phyloP scores from a whole-genome alignment of 37 sponge, comb jelly and placozoan species.

The Beroe ovata region DNA sequence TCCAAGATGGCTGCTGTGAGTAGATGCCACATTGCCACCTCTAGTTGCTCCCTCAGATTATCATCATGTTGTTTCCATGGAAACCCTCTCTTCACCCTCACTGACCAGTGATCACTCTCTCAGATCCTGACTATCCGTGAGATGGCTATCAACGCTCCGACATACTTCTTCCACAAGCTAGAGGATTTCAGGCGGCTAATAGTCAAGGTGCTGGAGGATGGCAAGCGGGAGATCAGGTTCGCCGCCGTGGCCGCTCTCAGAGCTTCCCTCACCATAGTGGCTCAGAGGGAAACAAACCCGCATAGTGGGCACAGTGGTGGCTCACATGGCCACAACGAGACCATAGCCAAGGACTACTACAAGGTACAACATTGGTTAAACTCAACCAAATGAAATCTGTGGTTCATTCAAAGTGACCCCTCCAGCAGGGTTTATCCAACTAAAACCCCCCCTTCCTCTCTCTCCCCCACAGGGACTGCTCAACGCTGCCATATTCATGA shows the following conservation, averaged over 20 bases:
- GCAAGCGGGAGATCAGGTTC: conserved; percentile 87
- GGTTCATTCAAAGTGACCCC: too few species aligned
- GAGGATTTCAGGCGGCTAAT: conserved; percentile 87
- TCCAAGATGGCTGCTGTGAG: conserved; percentile 56
- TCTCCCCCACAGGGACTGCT: conserved; percentile 40
- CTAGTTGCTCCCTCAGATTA: neutral
- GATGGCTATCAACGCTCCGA: conserved; percentile 88
- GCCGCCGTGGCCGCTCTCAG: conserved; percentile 81
- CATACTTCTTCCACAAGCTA: conserved; percentile 86
- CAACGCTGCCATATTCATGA: neutral
- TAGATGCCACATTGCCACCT: conserved; percentile 1
- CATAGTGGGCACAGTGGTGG: neutral
- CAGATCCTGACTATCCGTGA: conserved; percentile 87
- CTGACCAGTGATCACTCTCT: too few species aligned
- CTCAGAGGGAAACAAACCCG: conserved; percentile 78
- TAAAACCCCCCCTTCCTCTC: too few species aligned
- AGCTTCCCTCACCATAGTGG: conserved; percentile 84
- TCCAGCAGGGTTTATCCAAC: too few species aligned
- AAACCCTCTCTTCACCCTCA: neutral
- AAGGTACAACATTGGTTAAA: too few species aligned
- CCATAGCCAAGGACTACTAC: neutral
- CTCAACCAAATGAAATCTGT: too few species aligned
- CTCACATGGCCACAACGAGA: conserved; percentile 21
- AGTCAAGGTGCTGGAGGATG: conserved; percentile 80
- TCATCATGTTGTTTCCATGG: too few species aligned